These are phyloP conservation scores for Rhinolophus sinicus DNA, from an alignment of 2,113 vertebrate genomes.

Conservation along the genomic window DNA sequence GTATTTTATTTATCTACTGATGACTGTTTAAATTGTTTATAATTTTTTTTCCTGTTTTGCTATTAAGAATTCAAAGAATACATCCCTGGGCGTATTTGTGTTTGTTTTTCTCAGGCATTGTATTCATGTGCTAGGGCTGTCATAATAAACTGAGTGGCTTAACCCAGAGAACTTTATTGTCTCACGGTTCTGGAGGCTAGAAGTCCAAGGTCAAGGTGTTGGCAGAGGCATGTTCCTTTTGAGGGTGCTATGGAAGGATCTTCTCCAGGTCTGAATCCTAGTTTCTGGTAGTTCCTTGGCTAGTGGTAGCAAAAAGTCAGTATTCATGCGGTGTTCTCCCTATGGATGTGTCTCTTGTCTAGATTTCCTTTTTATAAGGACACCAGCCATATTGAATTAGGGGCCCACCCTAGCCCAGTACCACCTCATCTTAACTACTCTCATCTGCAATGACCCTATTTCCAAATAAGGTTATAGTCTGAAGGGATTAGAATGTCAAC, in stretches of 20 bases:
- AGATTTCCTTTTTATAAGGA: neutral
- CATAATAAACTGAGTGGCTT: neutral
- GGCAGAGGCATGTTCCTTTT: accelerated
- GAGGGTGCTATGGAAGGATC: neutral
- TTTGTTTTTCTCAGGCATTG: neutral
- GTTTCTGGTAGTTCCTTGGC: neutral
- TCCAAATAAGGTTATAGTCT: neutral
- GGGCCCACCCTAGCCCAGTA: neutral
- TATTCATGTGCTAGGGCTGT: neutral
- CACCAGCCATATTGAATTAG: neutral
- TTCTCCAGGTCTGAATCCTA: neutral
- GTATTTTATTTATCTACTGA: neutral
- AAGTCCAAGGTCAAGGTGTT: neutral
- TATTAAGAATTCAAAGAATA: neutral
- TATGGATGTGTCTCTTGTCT: neutral
- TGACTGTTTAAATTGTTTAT: neutral
- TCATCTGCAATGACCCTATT: neutral
- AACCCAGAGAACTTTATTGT: neutral
- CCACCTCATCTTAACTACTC: neutral
- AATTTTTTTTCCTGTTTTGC: neutral
- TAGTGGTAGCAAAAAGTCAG: neutral
- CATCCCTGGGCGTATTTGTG: neutral
- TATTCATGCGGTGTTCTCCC: accelerated
- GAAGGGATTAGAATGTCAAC: neutral
- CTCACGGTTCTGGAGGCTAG: neutral